Conservation (phyloP, 2,888 invertebrate species). For the Sphaerophoria rueppellii region DNA sequence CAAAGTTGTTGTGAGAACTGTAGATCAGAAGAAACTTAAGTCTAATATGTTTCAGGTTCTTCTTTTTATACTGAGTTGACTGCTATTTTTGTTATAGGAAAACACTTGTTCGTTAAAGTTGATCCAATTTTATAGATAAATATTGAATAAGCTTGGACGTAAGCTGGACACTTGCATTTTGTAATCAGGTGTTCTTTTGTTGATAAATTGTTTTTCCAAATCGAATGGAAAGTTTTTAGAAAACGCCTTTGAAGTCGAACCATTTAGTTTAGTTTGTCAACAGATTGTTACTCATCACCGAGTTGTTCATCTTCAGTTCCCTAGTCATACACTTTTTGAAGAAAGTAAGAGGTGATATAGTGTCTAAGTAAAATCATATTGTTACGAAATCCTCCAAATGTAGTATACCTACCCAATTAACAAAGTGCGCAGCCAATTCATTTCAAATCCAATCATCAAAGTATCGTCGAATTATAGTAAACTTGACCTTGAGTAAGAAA, state of each 20-base stretch:
- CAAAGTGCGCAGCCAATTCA: neutral
- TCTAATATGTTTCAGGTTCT: neutral
- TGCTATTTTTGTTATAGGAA: too few relatives aligned
- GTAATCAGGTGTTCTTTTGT: conserved; percentile 28
- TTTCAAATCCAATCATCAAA: neutral
- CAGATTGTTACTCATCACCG: too few relatives aligned
- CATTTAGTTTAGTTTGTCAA: too few relatives aligned
- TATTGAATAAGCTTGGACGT: neutral
- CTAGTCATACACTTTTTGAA: too few relatives aligned
- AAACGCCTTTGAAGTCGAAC: too few relatives aligned
- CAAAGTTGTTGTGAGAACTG: neutral
- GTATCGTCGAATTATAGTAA: neutral
- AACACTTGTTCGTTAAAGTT: neutral
- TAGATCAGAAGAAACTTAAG: conserved; percentile 8
- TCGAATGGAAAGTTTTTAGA: conserved; percentile 11
- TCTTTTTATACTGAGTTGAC: conserved; percentile 30
- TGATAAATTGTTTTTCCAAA: neutral
- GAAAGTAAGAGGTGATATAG: too few relatives aligned
- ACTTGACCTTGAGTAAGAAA: neutral
- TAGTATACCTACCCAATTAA: neutral
- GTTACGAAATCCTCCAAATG: too few relatives aligned
- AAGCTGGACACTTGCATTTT: neutral
- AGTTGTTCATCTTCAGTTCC: too few relatives aligned
- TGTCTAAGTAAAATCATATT: too few relatives aligned
- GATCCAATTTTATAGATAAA: neutral